Evolutionary conservation across 2,113 vertebrate species (phyloP), one percentile per base, ranked within the genome.

Genomic region (Euleptes europaea): DNA sequence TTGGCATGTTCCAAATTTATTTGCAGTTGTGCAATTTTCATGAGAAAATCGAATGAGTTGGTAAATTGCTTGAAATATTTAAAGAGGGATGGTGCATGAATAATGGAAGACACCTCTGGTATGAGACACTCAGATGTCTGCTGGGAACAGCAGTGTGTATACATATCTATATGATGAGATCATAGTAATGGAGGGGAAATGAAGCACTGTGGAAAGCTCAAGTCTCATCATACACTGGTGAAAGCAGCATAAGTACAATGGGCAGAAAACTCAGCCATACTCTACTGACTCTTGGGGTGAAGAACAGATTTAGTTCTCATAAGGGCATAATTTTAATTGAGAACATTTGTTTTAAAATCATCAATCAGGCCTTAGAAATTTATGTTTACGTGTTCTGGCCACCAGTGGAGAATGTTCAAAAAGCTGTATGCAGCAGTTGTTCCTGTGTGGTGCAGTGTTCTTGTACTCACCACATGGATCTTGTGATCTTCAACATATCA

Each of bases 71-170:
- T 35, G 10, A 90, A 80, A 76, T 87, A 42, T 84, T 87, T 78
- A 21, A 79, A 85, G 40, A 5, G 69, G n/a, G 11, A 70, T 85
- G 38, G 74, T 0, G 0, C 31, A 77, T 42, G 44, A 82, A 80
- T 73, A 74, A 35, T 54, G 47, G 35, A 91, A 44, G n/a, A 35
- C 12, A 40, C 33, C 11, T 8, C 35, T 7, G 78, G 70, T 65
- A 72, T 75, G 80, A 17, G 9, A 85, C 78, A 66, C 70, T 80
- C n/a, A 14, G 7, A 78, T 57, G 65, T 78, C 83, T 78, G 6
- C 9, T 84, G 66, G 84, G 70, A 89, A 85, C 49, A 78, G 80
- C 63, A 33, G 35, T 1, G 80, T 69, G 82, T 72, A 72, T 79
- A 72, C 49, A 67, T 40, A 63, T 57, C 35, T 70, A 10, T 71